A percentile compares a stretch with the other conserved stretches of the same genome.
Evolutionary conservation across 2,888 invertebrate genomes (phyloP).

Genomic region (Parochlus steinenii): DNA sequence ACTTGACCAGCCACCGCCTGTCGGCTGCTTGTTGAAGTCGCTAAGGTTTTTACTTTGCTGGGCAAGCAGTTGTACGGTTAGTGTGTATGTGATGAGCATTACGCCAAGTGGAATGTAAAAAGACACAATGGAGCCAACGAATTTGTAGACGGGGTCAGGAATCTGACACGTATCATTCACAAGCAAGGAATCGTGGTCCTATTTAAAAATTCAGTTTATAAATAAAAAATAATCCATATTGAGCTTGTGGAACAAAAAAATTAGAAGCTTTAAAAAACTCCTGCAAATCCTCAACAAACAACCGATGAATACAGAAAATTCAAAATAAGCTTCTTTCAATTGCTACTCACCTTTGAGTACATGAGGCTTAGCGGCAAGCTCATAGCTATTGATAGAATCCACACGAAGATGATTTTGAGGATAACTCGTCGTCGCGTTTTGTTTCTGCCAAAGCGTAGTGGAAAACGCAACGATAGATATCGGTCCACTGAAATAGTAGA

Average conservation of each 20-base stretch:
- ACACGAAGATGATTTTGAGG: slow-evolving; percentile 83
- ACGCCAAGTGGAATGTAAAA: slow-evolving; percentile 92
- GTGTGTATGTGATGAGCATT: slow-evolving; percentile 87
- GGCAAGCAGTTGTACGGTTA: slow-evolving; percentile 77
- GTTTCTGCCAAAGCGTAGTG: slow-evolving; percentile 83
- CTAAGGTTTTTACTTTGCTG: slow-evolving; percentile 61
- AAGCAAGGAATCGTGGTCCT: slow-evolving; percentile 70
- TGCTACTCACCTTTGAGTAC: slow-evolving; percentile 59
- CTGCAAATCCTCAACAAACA: neutral
- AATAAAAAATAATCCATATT: slow-evolving; percentile 1
- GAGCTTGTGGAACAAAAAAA: slow-evolving; percentile 2
- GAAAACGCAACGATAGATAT: slow-evolving; percentile 78
- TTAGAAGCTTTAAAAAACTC: slow-evolving; percentile 8
- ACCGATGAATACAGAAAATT: neutral
- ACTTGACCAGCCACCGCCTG: slow-evolving; percentile 31
- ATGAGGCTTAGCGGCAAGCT: slow-evolving; percentile 76
- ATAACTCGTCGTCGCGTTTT: slow-evolving; percentile 72
- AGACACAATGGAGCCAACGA: slow-evolving; percentile 86
- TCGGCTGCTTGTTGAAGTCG: slow-evolving; percentile 17
- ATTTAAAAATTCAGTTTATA: neutral
- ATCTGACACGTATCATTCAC: slow-evolving; percentile 74
- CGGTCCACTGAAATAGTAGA: slow-evolving; percentile 94
- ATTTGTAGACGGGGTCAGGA: slow-evolving; percentile 74
- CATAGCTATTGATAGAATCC: slow-evolving; percentile 85
- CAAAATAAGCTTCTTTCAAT: slow-evolving; percentile 9